Evolutionary conservation across 2,888 invertebrate species (phyloP), one percentile per base, ranked within the genome.

Genomic region (Ectemnius lituratus): DNA sequence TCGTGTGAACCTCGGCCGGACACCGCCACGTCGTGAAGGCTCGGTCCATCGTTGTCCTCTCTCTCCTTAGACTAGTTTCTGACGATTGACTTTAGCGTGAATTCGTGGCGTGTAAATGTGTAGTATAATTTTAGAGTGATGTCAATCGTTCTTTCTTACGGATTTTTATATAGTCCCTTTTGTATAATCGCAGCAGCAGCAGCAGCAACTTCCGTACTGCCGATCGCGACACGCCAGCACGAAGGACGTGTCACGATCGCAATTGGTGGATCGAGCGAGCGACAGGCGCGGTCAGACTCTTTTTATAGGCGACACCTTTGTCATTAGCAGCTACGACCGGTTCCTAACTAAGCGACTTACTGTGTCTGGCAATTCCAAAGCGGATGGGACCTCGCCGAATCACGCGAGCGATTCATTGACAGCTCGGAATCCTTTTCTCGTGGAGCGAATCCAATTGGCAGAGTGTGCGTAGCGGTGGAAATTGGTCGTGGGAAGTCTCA

Each of bases 111-210:
- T 76, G 80, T 78, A 80, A 78, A 73, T 80, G 80, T 78, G 68
- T 80, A 80, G 75, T 59, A 77, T 80, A 73, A 76, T 73, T 76
- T 67, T 70, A 75, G 67, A 64, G 67, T 68, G 69, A 72, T 60
- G 60, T 79, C 73, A 75, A 63, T 80, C 76, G 73, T 78, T 80
- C 71, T 78, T 80, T 80, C 80, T 78, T 80, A 80, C 76, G 73
- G 52, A 80, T 76, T 80, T 80, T 80, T 80, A 73, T 80, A 80
- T 80, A 80, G 81, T 73, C 67, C 75, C 62, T 77, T 79, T 79
- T 81, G 80, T 79, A 79, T 58, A 78, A 75, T 73, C 71, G 73
- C 68, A 68, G 73, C 46, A 59, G 72, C 62, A 47, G 16, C 46
- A 49, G 14, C 5, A 66, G 65, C 76, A 71, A 67, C 68, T 63